A percentile compares a stretch with the other conserved stretches of the same genome.
Conservation (phyloP, 2,888 invertebrate species). For the Gortyna flavago region DNA sequence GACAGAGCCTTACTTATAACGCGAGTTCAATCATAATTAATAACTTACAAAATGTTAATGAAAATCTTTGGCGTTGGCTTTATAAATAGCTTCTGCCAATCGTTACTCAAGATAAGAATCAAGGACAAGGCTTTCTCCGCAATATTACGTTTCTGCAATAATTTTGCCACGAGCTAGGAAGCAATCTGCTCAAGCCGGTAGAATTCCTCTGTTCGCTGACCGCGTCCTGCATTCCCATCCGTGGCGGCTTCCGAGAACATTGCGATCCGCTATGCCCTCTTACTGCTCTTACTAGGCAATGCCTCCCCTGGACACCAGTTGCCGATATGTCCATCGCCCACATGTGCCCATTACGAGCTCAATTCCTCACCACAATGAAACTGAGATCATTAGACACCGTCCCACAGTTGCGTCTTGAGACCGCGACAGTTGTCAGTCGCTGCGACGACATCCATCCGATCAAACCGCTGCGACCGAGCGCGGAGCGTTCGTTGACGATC, state of each 20-base stretch:
- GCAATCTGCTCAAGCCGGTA: constrained; percentile 65
- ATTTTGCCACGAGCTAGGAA: constrained; percentile 69
- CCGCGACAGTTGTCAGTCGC: constrained; percentile 82
- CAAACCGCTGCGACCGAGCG: constrained; percentile 79
- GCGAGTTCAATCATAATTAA: constrained; percentile 9
- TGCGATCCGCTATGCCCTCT: constrained; percentile 78
- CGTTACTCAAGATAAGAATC: constrained; percentile 33
- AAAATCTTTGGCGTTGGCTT: constrained; percentile 20
- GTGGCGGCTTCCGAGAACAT: constrained; percentile 82
- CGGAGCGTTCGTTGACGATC: constrained; percentile 71
- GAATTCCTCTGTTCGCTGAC: constrained; percentile 75
- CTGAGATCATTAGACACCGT: constrained; percentile 84
- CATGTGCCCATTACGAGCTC: constrained; percentile 82
- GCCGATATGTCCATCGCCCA: constrained; percentile 79
- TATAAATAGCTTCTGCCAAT: constrained; percentile 39
- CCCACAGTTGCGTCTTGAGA: constrained; percentile 77
- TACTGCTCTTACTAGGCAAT: constrained; percentile 66
- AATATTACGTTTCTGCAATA: constrained; percentile 56
- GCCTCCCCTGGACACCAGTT: constrained; percentile 73
- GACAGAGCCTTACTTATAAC: not conserved
- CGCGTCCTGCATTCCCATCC: constrained; percentile 85
- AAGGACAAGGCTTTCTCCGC: constrained; percentile 32
- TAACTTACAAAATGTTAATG: constrained; percentile 9
- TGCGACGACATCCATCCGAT: constrained; percentile 84
- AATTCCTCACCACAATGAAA: constrained; percentile 84